Evolutionary conservation across 2,113 vertebrate species (phyloP).

Genomic region (Saimiri boliviensis): DNA sequence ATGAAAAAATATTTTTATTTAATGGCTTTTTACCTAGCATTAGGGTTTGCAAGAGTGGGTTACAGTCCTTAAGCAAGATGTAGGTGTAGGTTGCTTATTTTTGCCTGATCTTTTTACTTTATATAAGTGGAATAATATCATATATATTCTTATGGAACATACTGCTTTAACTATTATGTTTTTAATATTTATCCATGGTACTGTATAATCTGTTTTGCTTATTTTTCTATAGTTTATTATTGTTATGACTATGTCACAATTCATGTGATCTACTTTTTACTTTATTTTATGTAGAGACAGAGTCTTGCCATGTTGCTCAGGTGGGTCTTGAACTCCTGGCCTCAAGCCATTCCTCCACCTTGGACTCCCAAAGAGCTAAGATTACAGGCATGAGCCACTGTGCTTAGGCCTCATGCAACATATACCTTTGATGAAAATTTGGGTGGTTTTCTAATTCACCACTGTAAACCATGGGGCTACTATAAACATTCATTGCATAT

Average conservation of each 20-base stretch:
- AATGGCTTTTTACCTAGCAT: background rate
- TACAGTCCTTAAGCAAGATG: background rate
- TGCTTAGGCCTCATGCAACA: too few species aligned
- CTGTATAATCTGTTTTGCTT: background rate
- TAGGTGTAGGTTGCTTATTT: background rate
- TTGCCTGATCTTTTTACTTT: background rate
- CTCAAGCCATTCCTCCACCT: too few species aligned
- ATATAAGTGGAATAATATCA: background rate
- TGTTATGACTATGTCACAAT: background rate
- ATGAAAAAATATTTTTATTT: background rate
- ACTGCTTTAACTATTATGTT: background rate
- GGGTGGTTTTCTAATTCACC: background rate
- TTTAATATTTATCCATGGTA: background rate
- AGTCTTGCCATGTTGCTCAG: too few species aligned
- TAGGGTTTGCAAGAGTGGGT: background rate
- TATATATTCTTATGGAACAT: background rate
- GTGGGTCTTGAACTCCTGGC: too few species aligned
- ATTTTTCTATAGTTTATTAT: background rate
- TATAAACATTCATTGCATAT: background rate
- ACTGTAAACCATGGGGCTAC: background rate
- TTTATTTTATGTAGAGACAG: too few species aligned
- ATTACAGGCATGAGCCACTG: too few species aligned
- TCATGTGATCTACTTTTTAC: background rate
- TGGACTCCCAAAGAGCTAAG: too few species aligned
- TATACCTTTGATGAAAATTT: background rate